phyloP scores from a whole-genome alignment of 1,140 invertebrate species.

The Stegodyphus dumicola region DNA sequence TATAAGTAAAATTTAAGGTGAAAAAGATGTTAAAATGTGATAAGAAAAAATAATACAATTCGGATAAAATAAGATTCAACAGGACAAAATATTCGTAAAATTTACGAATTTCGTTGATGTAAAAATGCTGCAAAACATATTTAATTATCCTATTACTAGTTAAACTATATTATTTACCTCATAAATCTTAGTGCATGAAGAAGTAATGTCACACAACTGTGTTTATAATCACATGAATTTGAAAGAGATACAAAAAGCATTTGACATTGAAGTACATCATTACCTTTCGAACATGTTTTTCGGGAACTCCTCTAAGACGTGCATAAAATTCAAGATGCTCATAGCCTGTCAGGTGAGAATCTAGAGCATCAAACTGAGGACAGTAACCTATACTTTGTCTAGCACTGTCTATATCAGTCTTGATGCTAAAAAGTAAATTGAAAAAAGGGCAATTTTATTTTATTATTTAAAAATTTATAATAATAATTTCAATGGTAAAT shows the following conservation, averaged over 20 bases:
- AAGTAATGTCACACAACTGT: no score
- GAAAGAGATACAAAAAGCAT: no score
- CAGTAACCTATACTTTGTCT: slow-evolving; percentile 70
- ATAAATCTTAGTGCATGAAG: no score
- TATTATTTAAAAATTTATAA: not conserved
- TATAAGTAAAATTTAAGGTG: no score
- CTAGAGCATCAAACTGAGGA: slow-evolving; percentile 71
- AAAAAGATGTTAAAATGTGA: no score
- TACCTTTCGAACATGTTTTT: slow-evolving; percentile 65
- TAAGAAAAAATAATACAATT: no score
- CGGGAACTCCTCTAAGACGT: slow-evolving; percentile 69
- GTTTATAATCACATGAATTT: not conserved
- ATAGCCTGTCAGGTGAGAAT: slow-evolving; percentile 68
- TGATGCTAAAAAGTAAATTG: slow-evolving; percentile 38
- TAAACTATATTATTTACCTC: no score
- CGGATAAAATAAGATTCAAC: no score
- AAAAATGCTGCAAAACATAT: no score
- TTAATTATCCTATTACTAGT: no score
- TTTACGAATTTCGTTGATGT: no score
- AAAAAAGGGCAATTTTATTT: not conserved
- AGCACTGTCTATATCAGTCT: slow-evolving; percentile 53
- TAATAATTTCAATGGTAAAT: not conserved
- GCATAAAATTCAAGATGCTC: slow-evolving; percentile 71
- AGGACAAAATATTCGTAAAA: no score
- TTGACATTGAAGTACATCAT: slow-evolving; percentile 5